phyloP scores from a whole-genome alignment of 2,888 invertebrate species.

The Tetranychus piercei region DNA sequence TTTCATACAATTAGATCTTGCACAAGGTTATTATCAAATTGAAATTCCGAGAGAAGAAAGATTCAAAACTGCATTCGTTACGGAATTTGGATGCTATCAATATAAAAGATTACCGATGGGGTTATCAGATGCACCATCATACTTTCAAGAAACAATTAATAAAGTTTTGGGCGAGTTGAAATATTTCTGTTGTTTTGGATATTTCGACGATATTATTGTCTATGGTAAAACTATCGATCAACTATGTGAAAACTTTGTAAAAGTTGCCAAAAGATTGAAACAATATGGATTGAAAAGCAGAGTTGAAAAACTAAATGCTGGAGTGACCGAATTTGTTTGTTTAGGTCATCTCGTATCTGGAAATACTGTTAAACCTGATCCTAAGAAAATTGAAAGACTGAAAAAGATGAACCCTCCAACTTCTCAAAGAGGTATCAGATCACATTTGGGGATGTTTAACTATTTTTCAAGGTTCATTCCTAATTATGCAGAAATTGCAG shows the following conservation, averaged over 20 bases:
- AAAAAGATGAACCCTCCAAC: neutral
- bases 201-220: neutral
- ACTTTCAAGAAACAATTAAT: neutral
- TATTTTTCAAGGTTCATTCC: neutral
- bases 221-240: neutral
- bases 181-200: neutral
- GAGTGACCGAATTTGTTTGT: neutral
- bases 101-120: slow-evolving; percentile 6
- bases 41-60: neutral
- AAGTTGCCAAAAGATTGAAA: neutral
- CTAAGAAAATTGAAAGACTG: neutral
- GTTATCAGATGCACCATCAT: neutral
- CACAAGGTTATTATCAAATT: neutral
- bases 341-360: neutral
- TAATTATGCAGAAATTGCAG: neutral
- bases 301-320: neutral
- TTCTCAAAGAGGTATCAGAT: neutral
- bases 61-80: neutral
- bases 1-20: neutral
- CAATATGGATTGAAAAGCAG: neutral
- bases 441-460: neutral
- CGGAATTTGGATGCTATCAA: neutral
- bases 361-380: neutral
- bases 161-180: neutral
- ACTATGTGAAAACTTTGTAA: neutral